Conservation (phyloP, 2,797 vertebrate genomes). For the Gymnoscopelus microlampas region DNA sequence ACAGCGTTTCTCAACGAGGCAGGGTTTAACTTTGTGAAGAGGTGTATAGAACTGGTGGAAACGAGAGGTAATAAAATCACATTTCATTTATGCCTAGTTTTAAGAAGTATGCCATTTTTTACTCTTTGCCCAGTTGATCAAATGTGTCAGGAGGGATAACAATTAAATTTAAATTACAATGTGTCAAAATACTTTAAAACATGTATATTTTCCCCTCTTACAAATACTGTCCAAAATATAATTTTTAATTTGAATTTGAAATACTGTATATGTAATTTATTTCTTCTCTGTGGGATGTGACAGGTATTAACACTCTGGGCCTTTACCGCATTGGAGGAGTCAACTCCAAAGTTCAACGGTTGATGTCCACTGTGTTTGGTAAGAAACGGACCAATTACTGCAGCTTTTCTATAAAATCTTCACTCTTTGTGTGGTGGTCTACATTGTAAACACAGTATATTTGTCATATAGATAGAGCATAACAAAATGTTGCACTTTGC, state of each 20-base stretch:
- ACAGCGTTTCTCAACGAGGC: slow-evolving; percentile 95
- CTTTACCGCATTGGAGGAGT: slow-evolving; percentile 77
- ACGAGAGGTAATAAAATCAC: slow-evolving; percentile 76
- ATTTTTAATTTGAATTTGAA: no score
- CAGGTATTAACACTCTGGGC: slow-evolving; percentile 70
- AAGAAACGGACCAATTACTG: neutral
- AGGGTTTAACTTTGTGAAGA: slow-evolving; percentile 94
- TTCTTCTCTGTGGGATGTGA: slow-evolving; percentile 15
- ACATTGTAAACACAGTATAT: no score
- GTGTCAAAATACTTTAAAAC: no score
- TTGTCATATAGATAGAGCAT: no score
- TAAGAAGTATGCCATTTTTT: neutral
- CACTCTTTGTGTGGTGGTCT: no score
- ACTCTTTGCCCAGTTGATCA: no score
- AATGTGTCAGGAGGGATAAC: no score
- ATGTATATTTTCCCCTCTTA: no score
- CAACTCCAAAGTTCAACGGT: slow-evolving; percentile 75
- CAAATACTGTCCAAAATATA: no score
- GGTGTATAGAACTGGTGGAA: slow-evolving; percentile 94
- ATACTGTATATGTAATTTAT: neutral
- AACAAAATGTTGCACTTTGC: no score
- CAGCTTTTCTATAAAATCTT: no score
- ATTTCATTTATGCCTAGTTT: slow-evolving; percentile 7
- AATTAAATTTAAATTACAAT: no score
- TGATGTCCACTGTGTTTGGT: slow-evolving; percentile 75